Evolutionary conservation across 2,888 invertebrate species (phyloP), one percentile per base, ranked within the genome.

Genomic region (Lordiphosa andalusiaca): DNA sequence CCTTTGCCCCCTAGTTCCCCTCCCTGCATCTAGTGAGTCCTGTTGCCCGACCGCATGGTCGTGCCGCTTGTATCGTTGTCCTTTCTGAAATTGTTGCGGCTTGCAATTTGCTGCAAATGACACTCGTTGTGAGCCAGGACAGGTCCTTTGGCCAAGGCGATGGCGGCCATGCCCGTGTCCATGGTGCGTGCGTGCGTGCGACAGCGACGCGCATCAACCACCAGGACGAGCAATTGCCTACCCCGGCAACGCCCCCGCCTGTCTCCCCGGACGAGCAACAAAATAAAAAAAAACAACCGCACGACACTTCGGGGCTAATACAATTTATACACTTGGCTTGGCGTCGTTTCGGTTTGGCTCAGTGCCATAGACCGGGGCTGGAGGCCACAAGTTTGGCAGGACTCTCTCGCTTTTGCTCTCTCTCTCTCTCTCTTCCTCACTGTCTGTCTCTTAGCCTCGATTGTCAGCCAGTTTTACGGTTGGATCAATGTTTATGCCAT

Each of bases 71-170:
- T 52, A 54, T 51, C 47, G 53, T 49, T 67, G 73, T 83, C 83
- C 74, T 80, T 80, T 80, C 81, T 73, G 83, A 87, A 86, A 85
- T 84, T 75, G 74, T 82, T 87, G 87, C 78, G 87, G 87, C 86
- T 85, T 78, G 78, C 80, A 81, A 86, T 87, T 86, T 78, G 83
- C 84, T 83, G 85, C 77, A 87, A 87, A 87, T 86, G 85, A 86
- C 86, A 81, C 74, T 71, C 71, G 77, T 73, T 81, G 70, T 70
- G 57, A 73, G 78, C 62, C 53, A 57, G 37, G 21, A 37, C 51
- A 55, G 53, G 23, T 55, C 23, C 48, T 48, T 19, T 39, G n/a
- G 44, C 16, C 38, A 57, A 36, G 46, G 39, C 56, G 25, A 51
- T 64, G 78, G 78, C 76, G 57, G 82, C 82, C 78, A 82, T 82